Percentiles rank a stretch among this genome's conserved stretches.
phyloP scores from a whole-genome alignment of 23 tunicate species.

The Ascidia mentula region DNA sequence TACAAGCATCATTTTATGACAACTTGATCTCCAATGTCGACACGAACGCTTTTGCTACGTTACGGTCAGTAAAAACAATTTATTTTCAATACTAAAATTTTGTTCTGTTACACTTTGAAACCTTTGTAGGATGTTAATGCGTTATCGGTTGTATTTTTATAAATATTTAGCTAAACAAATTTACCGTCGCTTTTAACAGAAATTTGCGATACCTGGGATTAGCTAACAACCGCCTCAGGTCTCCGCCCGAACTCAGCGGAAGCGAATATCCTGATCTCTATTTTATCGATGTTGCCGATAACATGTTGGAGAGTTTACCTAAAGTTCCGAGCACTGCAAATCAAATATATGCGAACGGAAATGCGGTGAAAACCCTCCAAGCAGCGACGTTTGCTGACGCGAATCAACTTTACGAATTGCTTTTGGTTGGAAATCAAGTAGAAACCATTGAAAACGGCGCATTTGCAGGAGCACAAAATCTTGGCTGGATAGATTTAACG shows the following conservation, averaged over 20 bases:
- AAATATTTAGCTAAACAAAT: background rate
- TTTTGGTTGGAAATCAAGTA: conserved; percentile 27
- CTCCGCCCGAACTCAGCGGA: conserved; percentile 27
- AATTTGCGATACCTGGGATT: conserved; percentile 39
- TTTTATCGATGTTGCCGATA: conserved; percentile 44
- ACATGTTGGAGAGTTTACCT: conserved; percentile 44
- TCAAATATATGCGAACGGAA: conserved; percentile 32
- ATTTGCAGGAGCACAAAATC: conserved; percentile 27
- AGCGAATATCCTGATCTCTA: conserved; percentile 31
- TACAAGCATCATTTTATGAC: conserved; percentile 30
- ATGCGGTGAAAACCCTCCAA: conserved; percentile 10
- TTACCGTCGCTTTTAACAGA: background rate
- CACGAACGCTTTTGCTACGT: background rate
- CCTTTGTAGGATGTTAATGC: background rate
- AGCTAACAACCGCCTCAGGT: conserved; percentile 35
- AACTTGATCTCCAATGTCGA: conserved; percentile 31
- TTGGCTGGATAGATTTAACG: conserved; percentile 35
- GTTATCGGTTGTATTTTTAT: background rate
- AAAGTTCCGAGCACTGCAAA: conserved; percentile 27
- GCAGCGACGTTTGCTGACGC: conserved; percentile 31
- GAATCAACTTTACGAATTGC: conserved; percentile 19
- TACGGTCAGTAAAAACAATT: conserved; percentile 15
- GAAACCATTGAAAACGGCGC: conserved; percentile 34
- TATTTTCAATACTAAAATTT: background rate
- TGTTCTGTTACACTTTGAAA: background rate